These are phyloP conservation scores for Acrobasis repandana DNA, from an alignment of 2,888 invertebrate species.

Conservation along the genomic window DNA sequence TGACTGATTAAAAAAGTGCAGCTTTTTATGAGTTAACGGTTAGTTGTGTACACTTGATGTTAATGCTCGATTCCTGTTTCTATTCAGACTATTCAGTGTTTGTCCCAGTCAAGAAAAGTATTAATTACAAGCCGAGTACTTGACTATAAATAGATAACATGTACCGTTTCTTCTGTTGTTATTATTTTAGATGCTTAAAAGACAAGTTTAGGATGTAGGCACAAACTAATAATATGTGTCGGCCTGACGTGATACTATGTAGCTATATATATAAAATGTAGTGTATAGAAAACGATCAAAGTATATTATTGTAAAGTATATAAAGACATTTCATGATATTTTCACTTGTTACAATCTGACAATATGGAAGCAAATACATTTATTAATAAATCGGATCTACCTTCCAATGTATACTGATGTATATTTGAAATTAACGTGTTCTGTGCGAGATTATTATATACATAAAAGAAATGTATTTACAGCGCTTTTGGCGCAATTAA, in stretches of 20 bases:
- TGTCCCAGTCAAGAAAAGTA: slow-evolving; percentile 18
- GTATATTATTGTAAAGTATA: slow-evolving; percentile 41
- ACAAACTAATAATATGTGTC: slow-evolving; percentile 47
- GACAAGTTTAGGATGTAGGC: slow-evolving; percentile 55
- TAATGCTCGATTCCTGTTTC: neutral
- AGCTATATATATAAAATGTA: slow-evolving; percentile 51
- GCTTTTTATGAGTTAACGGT: too few species aligned
- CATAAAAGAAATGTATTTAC: slow-evolving; percentile 33
- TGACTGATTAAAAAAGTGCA: too few species aligned
- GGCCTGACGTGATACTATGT: slow-evolving; percentile 71
- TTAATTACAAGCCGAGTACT: slow-evolving; percentile 20
- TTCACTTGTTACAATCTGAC: slow-evolving; percentile 66
- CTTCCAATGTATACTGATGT: slow-evolving; percentile 45
- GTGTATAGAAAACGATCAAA: slow-evolving; percentile 43
- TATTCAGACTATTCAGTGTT: neutral
- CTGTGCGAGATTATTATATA: slow-evolving; percentile 34
- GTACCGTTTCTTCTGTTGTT: slow-evolving; percentile 14
- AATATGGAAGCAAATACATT: slow-evolving; percentile 53
- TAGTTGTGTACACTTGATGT: slow-evolving; percentile 5
- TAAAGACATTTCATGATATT: slow-evolving; percentile 44
- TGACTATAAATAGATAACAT: slow-evolving; percentile 5
- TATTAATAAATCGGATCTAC: slow-evolving; percentile 42
- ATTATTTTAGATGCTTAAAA: slow-evolving; percentile 60
- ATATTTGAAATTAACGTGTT: slow-evolving; percentile 39
- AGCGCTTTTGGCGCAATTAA: slow-evolving; percentile 32